Base-by-base conservation (phyloP, 1,140 invertebrate species). In the Eubasilissa regina region DNA sequence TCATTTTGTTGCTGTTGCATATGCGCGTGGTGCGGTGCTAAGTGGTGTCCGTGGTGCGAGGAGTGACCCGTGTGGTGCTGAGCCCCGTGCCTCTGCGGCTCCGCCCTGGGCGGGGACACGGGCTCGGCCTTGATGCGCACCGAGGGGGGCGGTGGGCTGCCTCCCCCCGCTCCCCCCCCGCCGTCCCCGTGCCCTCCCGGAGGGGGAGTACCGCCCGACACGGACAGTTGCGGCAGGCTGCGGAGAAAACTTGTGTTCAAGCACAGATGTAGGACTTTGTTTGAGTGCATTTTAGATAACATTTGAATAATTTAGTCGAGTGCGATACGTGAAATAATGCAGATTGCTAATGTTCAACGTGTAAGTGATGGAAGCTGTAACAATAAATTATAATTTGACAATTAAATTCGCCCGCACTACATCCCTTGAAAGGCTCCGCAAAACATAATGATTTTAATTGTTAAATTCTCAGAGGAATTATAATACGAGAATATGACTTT, bases 111-210 rank as follows among this genome's bases (percentile, higher is more conserved):
- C 76, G 97, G 97, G 83, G 96, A 97, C 85, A 97, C 96, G 13
- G 97, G 97, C 87, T 98, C 97, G 83, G 95, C 96, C 89, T 98
- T 98, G 85, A 98, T 97, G 88, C 96, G 96, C 72, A 98, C 93
- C 79, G 95, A 93, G 77, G 94, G 93, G 53, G 78, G 56, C 0
- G 78, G 75, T 21, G 25, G 6, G 6, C 25, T 35, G 25, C 25
- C 25, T 1, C 25, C 25, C 25, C 81, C 78, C 10, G 75, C 78
- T 43, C 75, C 78, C 19, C 75, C 78, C 35, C 62, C 75, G 11
- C 72, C 81, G 43, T n/a, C 55, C 8, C 45, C 48, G 35, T 35
- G 25, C 9, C 77, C 62, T 9, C 94, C 94, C 48, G 93, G 94
- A 13, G 94, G 95, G 82, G 94, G 95, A 84, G 95, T 96, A 85